Conservation (phyloP, 2,797 vertebrate species). For the Huso huso region DNA sequence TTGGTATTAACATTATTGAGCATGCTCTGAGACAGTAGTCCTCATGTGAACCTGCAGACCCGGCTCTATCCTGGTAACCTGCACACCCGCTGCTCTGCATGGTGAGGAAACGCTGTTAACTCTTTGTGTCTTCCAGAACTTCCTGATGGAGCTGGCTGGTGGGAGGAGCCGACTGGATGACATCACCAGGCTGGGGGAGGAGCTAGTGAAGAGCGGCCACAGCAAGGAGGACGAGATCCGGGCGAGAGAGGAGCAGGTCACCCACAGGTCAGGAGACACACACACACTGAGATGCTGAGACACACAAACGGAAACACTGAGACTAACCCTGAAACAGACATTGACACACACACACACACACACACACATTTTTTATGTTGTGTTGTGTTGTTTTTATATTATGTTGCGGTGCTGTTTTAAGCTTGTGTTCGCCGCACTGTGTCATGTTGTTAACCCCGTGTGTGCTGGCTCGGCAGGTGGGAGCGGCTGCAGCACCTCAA, state of each 20-base stretch:
- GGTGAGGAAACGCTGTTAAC: background rate
- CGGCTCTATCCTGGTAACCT: background rate
- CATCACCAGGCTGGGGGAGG: conserved; percentile 54
- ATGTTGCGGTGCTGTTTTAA: background rate
- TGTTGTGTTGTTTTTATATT: background rate
- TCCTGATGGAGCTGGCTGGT: conserved; percentile 67
- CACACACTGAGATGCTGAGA: background rate
- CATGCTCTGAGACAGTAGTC: too few species aligned
- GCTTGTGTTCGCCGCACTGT: background rate
- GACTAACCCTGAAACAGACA: background rate
- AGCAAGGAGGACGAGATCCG: conserved; percentile 58
- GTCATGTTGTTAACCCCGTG: background rate
- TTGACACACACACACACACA: background rate
- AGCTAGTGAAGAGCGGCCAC: conserved; percentile 58
- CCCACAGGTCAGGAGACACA: conserved; percentile 49
- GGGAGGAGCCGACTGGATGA: conserved; percentile 65
- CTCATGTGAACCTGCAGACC: background rate
- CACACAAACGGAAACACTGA: background rate
- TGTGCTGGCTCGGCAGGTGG: conserved; percentile 57
- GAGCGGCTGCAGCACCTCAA: conserved; percentile 65
- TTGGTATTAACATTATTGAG: too few species aligned
- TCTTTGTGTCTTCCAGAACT: conserved; percentile 52
- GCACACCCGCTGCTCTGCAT: too few species aligned
- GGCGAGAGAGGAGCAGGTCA: conserved; percentile 44
- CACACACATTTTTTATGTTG: background rate